Evolutionary conservation across 1,140 invertebrate species (phyloP).

Genomic region (Bradysia coprophila): DNA sequence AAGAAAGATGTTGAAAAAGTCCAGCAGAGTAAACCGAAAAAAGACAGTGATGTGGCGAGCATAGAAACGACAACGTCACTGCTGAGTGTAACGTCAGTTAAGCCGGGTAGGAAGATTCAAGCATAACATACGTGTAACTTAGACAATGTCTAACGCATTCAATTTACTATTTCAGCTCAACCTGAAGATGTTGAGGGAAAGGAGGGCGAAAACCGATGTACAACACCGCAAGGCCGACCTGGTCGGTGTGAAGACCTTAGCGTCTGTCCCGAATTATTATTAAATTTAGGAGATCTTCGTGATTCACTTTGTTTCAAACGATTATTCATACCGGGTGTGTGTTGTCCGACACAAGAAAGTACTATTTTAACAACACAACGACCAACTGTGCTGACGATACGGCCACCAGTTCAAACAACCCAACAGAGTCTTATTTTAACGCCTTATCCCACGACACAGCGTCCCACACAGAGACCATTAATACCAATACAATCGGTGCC

Average conservation of each 20-base stretch:
- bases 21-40: no score
- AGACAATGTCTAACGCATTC: no score
- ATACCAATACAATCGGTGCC: conserved; percentile 4
- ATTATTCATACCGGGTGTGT: conserved; percentile 78
- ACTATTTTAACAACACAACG: conserved; percentile 16
- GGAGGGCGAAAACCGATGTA: conserved; percentile 35
- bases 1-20: no score
- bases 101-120: no score
- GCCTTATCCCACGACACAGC: conserved; percentile 3
- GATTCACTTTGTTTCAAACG: conserved; percentile 84
- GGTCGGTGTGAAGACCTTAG: conserved; percentile 80
- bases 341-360: conserved; percentile 45
- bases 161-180: background rate
- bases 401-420: background rate
- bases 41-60: no score
- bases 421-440: conserved; percentile 2
- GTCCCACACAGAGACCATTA: background rate
- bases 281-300: conserved; percentile 62
- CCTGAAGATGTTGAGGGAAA: conserved; percentile 10
- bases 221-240: conserved; percentile 53
- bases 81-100: no score
- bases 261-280: conserved; percentile 67
- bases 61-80: no score
- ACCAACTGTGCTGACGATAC: conserved; percentile 27
- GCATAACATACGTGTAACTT: no score